phyloP scores from a whole-genome alignment of 2,888 invertebrate genomes.

The Ischnus inquisitorius region DNA sequence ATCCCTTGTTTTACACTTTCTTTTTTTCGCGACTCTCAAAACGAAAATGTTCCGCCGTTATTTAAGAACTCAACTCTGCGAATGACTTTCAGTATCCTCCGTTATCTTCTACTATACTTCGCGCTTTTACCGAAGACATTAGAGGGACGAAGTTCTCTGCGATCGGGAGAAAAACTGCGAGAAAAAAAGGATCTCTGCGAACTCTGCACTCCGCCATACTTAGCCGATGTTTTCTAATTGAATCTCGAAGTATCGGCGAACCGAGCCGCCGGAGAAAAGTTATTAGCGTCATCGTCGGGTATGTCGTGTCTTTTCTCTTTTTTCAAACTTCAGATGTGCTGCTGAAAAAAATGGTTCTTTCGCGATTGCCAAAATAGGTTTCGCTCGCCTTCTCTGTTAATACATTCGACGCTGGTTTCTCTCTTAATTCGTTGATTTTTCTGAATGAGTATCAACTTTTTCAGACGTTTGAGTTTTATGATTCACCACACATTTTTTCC shows the following conservation, averaged over 20 bases:
- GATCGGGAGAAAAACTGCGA: not conserved
- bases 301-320: not conserved
- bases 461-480: no score
- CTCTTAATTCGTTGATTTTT: no score
- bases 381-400: no score
- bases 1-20: conserved; percentile 52
- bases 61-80: no score
- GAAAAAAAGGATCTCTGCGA: conserved; percentile 6
- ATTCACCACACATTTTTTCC: no score
- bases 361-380: no score
- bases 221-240: conserved; percentile 50
- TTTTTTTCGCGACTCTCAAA: no score
- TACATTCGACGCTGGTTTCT: no score
- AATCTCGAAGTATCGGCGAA: conserved; percentile 1
- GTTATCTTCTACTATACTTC: conserved; percentile 22
- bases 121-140: conserved; percentile 45
- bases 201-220: conserved; percentile 29
- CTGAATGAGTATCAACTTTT: no score
- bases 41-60: no score
- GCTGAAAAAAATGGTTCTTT: no score
- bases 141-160: conserved; percentile 20
- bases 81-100: conserved; percentile 19
- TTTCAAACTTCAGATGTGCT: no score
- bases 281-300: conserved; percentile 19
- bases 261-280: conserved; percentile 20